Conservation (phyloP, 2,113 vertebrate genomes). For the Urocolius indicus region DNA sequence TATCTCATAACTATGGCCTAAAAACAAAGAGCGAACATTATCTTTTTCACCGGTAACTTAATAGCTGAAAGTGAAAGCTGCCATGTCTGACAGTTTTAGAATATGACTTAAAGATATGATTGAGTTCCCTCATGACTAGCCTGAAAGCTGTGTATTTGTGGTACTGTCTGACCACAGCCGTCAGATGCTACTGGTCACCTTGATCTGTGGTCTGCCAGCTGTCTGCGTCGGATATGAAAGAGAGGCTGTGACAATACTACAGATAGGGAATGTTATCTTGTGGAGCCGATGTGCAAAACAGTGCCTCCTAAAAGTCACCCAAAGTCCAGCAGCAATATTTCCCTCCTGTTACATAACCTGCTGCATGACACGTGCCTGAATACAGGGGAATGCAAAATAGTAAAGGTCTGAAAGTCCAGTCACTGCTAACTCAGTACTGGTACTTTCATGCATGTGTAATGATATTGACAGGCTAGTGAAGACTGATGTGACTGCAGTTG, state of each 20-base stretch:
- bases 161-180: not conserved
- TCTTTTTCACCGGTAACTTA: not conserved
- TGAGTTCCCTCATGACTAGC: not conserved
- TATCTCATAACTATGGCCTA: not conserved
- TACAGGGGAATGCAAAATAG: not conserved
- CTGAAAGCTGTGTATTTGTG: not conserved
- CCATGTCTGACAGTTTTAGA: not conserved
- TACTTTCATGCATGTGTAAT: not conserved
- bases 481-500: rapidly evolving
- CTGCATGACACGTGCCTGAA: not conserved
- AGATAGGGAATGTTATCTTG: not conserved
- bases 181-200: not conserved
- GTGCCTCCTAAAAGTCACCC: not conserved
- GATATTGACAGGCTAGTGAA: not conserved
- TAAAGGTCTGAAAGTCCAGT: not conserved
- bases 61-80: not conserved
- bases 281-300: not conserved
- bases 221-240: not conserved
- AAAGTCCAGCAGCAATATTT: not conserved
- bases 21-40: not conserved
- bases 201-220: not conserved
- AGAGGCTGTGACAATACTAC: not conserved
- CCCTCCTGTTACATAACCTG: not conserved
- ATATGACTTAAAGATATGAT: not conserved
- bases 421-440: not conserved